phyloP scores from a whole-genome alignment of 2,113 vertebrate genomes.

The Dascyllus trimaculatus region DNA sequence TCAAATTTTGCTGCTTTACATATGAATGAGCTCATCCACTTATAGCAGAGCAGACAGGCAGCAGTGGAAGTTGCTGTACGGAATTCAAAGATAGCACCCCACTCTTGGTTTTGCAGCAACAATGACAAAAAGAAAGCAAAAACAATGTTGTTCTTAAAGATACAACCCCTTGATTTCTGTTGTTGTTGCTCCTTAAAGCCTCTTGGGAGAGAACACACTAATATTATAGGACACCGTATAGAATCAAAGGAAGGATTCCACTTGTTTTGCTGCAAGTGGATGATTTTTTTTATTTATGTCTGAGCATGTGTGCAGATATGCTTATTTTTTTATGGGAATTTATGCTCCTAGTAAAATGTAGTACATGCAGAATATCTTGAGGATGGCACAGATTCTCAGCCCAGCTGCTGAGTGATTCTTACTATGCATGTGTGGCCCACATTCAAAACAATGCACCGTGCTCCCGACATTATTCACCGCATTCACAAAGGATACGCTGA shows the following conservation, averaged over 20 bases:
- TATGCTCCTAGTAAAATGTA: conserved; percentile 15
- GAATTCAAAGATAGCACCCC: not conserved
- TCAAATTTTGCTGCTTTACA: conserved; percentile 21
- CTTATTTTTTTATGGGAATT: conserved; percentile 21
- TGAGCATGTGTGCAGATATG: not conserved
- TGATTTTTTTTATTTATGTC: not conserved
- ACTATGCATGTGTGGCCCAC: not conserved
- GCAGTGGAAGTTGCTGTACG: not conserved
- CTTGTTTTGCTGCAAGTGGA: not conserved
- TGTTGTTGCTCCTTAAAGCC: conserved; percentile 8
- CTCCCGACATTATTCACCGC: not conserved
- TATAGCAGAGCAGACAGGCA: not conserved
- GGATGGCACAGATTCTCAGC: conserved; percentile 9
- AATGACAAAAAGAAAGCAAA: conserved; percentile 33
- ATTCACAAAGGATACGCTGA: not conserved
- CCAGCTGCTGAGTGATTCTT: conserved; percentile 7
- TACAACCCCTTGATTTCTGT: conserved; percentile 22
- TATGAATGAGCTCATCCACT: conserved; percentile 7
- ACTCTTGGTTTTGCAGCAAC: conserved; percentile 13
- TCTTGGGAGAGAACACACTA: not conserved
- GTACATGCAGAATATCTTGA: conserved; percentile 28
- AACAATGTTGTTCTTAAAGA: conserved; percentile 23
- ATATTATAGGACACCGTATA: not conserved
- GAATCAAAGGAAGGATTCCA: not conserved
- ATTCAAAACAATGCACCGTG: conserved; percentile 24